Conservation (phyloP, 2,888 invertebrate genomes). For the Psylliodes chrysocephalus region DNA sequence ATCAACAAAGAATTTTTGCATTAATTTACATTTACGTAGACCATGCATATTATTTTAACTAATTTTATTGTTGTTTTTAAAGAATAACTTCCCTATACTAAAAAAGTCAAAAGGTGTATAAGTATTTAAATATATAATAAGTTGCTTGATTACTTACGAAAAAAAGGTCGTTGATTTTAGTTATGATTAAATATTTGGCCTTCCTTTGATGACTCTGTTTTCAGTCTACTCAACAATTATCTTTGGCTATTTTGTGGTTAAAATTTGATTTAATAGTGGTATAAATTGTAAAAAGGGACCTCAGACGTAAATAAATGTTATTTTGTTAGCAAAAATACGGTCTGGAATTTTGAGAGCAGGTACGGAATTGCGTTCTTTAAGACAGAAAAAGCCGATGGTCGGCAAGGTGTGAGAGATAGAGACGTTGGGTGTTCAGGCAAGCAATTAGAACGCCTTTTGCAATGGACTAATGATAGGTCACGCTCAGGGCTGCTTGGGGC, state of each 20-base stretch:
- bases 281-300: conserved; percentile 15
- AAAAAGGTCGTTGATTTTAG: too few relatives aligned
- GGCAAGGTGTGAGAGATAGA: conserved; percentile 61
- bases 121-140: too few relatives aligned
- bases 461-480: conserved; percentile 65
- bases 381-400: conserved; percentile 43
- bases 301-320: conserved; percentile 21
- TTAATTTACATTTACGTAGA: too few relatives aligned
- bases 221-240: not conserved
- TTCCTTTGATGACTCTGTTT: too few relatives aligned
- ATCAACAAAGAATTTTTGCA: too few relatives aligned
- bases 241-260: not conserved
- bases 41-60: too few relatives aligned
- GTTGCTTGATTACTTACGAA: too few relatives aligned
- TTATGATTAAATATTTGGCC: too few relatives aligned
- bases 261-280: not conserved
- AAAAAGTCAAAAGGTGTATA: too few relatives aligned
- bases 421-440: conserved; percentile 62
- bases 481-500: conserved; percentile 59
- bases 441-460: conserved; percentile 67
- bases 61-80: too few relatives aligned
- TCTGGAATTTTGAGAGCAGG: conserved; percentile 37
- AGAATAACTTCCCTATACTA: too few relatives aligned
- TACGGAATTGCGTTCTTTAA: conserved; percentile 40
- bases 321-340: conserved; percentile 27